Base-by-base conservation (phyloP, 2,113 vertebrate genomes). In the Epinephelus lanceolatus region DNA sequence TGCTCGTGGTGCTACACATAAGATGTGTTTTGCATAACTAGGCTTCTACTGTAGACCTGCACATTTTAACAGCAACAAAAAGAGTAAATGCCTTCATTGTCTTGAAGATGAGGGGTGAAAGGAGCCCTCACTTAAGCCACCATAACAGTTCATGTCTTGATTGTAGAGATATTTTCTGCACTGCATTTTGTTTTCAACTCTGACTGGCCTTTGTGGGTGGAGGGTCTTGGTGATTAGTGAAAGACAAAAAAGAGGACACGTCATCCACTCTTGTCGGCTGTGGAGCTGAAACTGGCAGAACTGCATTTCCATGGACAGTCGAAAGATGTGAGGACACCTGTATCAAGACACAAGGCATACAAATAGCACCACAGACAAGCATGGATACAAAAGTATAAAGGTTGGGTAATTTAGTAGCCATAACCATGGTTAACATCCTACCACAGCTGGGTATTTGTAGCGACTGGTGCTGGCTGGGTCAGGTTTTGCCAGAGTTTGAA, bases 371-470 rank as follows among this genome's bases (percentile, higher is more conserved):
- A 51, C 40, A 8, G 18, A 45, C 0, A 45, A 27, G 53, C 37
- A 4, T 25, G 12, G 33, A 53, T 4, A n/a, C n/a, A 0, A 40
- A 18, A 61, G 11, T 2, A 45, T 0, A 19, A 12, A 33, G 8
- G 69, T 71, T 42, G 12, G 4, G 12, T 59, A 27, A 7, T 25
- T 25, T 25, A 5, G 23, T 57, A 1, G 3, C 9, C 4, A 1
- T 21, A 17, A 1, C 13, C 14, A 9, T 45, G 53, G 1, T n/a
- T 1, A 12, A 4, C 27, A 18, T 7, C 47, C 83, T 89, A 96
- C 96, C 87, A 59, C 66, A 37, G 91, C 71, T 21, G 88, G 93
- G 45, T 96, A 94, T 45, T 91, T 94, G 80, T 96, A 96, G 8
- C 93, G 81, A 1, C 85, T 77, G 74, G 76, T 90, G 49, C 72